A percentile compares a stretch with the other conserved stretches of the same genome.
These are phyloP conservation scores for Notarius lentiginosus DNA, from an alignment of 2,113 vertebrate genomes.

Conservation along the genomic window DNA sequence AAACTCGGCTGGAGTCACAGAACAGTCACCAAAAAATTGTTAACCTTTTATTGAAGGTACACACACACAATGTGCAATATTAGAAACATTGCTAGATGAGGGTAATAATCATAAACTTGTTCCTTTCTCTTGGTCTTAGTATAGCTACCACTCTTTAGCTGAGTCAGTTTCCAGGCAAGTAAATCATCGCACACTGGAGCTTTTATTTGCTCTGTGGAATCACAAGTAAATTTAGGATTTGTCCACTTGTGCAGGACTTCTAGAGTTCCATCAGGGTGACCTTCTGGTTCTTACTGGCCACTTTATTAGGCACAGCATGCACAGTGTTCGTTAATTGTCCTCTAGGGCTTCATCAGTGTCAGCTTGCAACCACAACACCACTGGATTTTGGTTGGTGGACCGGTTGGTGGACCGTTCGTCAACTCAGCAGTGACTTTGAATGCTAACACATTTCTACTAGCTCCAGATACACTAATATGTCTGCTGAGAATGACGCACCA, in stretches of 20 bases:
- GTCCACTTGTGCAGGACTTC: neutral
- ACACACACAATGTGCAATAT: neutral
- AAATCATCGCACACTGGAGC: neutral
- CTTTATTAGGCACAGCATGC: neutral
- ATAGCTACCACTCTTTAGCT: neutral
- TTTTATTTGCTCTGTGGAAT: neutral
- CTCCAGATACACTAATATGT: neutral
- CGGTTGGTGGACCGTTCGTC: neutral
- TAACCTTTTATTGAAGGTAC: neutral
- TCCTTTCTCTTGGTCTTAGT: neutral
- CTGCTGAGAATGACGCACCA: neutral
- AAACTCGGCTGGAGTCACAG: neutral
- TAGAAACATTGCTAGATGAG: neutral
- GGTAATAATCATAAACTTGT: neutral
- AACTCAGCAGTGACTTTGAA: neutral
- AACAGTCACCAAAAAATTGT: neutral
- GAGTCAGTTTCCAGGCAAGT: neutral
- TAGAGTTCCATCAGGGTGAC: neutral
- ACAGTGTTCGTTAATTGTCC: neutral
- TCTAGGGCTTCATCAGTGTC: constrained; percentile 3
- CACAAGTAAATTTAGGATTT: neutral
- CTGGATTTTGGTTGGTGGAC: constrained; percentile 1
- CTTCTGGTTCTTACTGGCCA: neutral
- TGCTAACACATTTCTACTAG: neutral
- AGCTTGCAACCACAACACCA: neutral